Percentiles rank a stretch among this genome's conserved stretches.
Evolutionary conservation across 2,113 vertebrate genomes (phyloP).

Genomic region (Nycticryphes semicollaris): DNA sequence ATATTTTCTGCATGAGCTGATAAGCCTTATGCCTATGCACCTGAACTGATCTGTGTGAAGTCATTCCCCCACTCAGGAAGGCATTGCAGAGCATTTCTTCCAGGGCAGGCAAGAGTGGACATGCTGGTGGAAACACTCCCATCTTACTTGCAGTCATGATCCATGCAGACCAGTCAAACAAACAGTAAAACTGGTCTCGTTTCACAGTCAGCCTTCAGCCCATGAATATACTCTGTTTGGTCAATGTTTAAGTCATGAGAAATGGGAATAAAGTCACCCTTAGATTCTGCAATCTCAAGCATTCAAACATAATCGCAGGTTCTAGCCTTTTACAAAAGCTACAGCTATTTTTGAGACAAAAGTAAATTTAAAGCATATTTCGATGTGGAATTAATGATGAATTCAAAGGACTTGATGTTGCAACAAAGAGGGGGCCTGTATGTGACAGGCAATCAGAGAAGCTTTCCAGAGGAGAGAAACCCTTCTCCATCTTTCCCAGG

Average conservation of each 20-base stretch:
- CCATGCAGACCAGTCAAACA: not conserved
- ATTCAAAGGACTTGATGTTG: not conserved
- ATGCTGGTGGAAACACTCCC: not conserved
- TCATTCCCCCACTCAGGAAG: not conserved
- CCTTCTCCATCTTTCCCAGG: not conserved
- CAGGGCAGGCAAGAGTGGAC: not conserved
- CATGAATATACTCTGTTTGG: not conserved
- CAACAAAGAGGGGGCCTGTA: not conserved
- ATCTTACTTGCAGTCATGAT: not conserved
- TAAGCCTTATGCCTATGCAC: not conserved
- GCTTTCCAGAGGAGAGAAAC: not conserved
- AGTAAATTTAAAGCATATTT: not conserved
- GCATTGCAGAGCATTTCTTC: not conserved
- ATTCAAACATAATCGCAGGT: not conserved
- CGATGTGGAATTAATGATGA: not conserved
- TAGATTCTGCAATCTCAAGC: accelerated
- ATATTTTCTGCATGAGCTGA: not conserved
- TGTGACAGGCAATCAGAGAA: not conserved
- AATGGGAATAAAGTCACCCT: not conserved
- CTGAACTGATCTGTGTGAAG: not conserved
- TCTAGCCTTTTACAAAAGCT: not conserved
- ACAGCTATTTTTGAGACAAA: not conserved
- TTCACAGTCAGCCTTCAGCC: not conserved
- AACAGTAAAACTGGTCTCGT: not conserved
- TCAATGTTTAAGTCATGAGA: not conserved